Conservation (phyloP, 2,888 invertebrate species). For the Tetanocera ferruginea region DNA sequence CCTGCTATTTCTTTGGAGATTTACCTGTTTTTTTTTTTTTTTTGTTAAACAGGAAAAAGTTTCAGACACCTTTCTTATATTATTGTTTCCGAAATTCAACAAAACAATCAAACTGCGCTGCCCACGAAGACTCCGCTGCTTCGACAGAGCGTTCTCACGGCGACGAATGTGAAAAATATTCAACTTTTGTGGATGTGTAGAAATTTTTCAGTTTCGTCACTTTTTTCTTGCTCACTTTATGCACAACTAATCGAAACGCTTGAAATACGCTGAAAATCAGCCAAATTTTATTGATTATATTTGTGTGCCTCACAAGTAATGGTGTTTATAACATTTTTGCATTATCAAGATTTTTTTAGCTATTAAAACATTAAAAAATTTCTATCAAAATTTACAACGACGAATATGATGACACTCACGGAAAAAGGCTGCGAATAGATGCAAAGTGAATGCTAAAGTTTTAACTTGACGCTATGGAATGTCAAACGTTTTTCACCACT, state of each 20-base stretch:
- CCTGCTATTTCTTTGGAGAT: background rate
- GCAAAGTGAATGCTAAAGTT: background rate
- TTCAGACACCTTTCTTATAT: background rate
- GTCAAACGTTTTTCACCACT: background rate
- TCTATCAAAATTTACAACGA: background rate
- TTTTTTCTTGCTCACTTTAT: background rate
- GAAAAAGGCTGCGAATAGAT: background rate
- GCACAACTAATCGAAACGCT: background rate
- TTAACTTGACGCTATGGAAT: background rate
- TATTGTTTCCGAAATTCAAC: background rate
- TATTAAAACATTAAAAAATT: background rate
- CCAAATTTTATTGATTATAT: background rate
- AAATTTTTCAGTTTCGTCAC: slow-evolving; percentile 32
- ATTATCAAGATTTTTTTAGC: background rate
- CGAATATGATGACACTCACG: background rate
- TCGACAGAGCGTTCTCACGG: background rate
- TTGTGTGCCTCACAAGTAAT: background rate
- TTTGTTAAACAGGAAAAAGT: background rate
- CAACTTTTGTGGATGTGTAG: slow-evolving; percentile 4
- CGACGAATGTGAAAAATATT: background rate
- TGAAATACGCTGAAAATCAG: background rate
- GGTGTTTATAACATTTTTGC: slow-evolving; percentile 2
- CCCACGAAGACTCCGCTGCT: background rate
- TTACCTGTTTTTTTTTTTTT: background rate
- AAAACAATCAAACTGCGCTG: slow-evolving; percentile 7